These are phyloP conservation scores for Garra rufa DNA, from an alignment of 2,113 vertebrate species.

Conservation along the genomic window DNA sequence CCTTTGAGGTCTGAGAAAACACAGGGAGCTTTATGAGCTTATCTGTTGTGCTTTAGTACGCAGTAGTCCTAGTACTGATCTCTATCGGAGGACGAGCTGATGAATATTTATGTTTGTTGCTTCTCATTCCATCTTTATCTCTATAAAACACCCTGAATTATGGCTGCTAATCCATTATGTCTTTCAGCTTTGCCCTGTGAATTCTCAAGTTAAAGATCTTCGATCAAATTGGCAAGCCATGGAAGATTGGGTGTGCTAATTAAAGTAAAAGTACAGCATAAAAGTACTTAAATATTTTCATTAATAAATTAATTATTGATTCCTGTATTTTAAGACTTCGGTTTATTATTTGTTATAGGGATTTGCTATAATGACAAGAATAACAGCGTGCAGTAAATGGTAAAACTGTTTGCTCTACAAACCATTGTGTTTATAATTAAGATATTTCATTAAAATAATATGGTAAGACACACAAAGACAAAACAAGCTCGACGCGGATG, in stretches of 20 bases:
- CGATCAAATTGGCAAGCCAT: background rate
- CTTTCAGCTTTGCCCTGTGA: background rate
- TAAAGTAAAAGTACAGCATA: background rate
- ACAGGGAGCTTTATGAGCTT: background rate
- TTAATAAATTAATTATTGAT: no score
- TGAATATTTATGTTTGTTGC: background rate
- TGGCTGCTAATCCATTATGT: background rate
- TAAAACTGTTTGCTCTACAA: no score
- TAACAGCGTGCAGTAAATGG: no score
- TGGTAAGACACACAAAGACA: no score
- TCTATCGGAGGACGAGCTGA: background rate
- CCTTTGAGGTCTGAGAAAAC: slow-evolving; percentile 4
- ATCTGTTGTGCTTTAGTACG: background rate
- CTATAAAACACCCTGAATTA: background rate
- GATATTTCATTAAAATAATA: no score
- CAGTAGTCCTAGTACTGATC: slow-evolving; percentile 22
- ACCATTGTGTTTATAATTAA: no score
- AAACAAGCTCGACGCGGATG: no score
- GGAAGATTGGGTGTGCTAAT: background rate
- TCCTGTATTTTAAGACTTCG: no score
- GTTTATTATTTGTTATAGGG: no score
- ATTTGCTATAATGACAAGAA: no score
- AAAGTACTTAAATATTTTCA: no score
- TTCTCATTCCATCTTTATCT: background rate
- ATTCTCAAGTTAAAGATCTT: background rate